Evolutionary conservation across 2,113 vertebrate species (phyloP), one percentile per base, ranked within the genome.

Genomic region (Urocynchramus pylzowi): DNA sequence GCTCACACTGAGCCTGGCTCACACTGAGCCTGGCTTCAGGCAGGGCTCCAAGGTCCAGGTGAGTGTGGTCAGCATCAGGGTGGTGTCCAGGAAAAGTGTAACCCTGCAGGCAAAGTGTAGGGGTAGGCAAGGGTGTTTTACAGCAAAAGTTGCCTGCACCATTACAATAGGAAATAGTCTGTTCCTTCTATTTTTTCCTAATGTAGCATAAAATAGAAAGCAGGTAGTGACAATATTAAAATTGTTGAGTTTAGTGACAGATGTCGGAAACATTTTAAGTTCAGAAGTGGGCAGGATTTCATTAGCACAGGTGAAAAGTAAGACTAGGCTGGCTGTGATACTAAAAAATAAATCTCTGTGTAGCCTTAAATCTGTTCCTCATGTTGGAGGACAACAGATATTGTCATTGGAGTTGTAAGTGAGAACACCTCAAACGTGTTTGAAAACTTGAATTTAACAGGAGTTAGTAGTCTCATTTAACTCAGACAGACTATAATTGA

Each of bases 81-180:
- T 6, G 2, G 21, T 56, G 13, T 7, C 33, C 74, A 61, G 30
- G 64, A 44, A 53, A 69, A 41, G 39, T 7, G 12, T 6, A 71
- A 73, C 26, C 37, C 39, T 22, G 54, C 6, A 5, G 0, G 0
- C 17, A 13, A 13, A 23, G 20, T 8, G 11, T 7, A 57, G 16
- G 24, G 3, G 6, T 12, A 22, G 49, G 27, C 11, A 57, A 61
- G 17, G 13, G 14, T 53, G 20, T 5, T 65, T 27, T 30, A 37
- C 39, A 37, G 6, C 14, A 60, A 11, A 59, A 39, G 9, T n/a
- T 65, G 16, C 33, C n/a, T 76, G 28, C 31, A 31, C 17, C 13
- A n/a, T 78, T 65, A 37, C 0, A 0, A 13, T 2, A 74, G 26
- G 17, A 80, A 81, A 57, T 56, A 57, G 12, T 45, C n/a, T 53